Percentiles rank a stretch among this genome's conserved stretches.
phyloP scores from a whole-genome alignment of 2,797 vertebrate genomes.

The Clangula hyemalis region DNA sequence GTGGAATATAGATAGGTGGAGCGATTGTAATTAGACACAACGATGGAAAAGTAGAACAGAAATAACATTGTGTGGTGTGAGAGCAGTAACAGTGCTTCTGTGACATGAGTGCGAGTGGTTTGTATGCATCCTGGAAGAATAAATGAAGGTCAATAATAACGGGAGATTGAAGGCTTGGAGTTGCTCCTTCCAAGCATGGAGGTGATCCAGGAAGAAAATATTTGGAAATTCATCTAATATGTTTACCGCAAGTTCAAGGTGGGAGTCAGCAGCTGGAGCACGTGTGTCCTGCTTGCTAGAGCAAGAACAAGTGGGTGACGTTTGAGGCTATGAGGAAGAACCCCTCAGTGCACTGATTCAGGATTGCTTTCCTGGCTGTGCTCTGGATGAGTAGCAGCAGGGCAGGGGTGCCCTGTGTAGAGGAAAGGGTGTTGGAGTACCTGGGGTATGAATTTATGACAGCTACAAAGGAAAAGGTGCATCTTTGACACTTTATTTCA shows the following conservation, averaged over 20 bases:
- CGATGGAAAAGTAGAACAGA: background rate
- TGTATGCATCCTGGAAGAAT: background rate
- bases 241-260: background rate
- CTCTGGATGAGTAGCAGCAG: background rate
- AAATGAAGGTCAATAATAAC: background rate
- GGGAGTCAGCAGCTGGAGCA: background rate
- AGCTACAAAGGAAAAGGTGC: background rate
- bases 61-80: background rate
- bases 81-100: background rate
- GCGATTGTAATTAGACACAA: too few species aligned
- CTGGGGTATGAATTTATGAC: background rate
- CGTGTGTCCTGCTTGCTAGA: background rate
- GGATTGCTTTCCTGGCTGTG: background rate
- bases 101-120: background rate
- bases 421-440: background rate
- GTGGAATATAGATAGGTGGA: background rate
- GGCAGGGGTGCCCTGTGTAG: background rate
- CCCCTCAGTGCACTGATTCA: fast-evolving
- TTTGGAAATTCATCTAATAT: background rate
- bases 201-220: background rate
- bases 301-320: background rate
- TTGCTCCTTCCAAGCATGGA: background rate
- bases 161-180: background rate
- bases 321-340: background rate
- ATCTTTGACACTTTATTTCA: background rate